Base-by-base conservation (phyloP, 2,797 vertebrate genomes). In the Tragelaphus oryx region DNA sequence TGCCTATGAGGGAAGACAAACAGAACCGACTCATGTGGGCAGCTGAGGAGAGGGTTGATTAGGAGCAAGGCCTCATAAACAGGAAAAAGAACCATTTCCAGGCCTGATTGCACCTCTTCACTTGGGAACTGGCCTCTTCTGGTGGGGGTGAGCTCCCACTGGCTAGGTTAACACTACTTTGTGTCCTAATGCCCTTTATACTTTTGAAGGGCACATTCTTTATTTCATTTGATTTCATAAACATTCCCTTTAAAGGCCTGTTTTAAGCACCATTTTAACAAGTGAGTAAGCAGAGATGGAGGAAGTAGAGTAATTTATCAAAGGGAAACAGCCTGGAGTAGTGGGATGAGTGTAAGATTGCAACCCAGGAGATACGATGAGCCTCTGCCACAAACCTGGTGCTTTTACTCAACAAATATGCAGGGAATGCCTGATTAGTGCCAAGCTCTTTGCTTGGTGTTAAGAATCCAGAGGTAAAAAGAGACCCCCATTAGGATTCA, bases 71-170 rank as follows among this genome's bases (percentile, higher is more conserved):
- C 18, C 87, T 68, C 17, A 84, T 94, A 92, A 96, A 98, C 97
- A 98, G 97, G 97, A 97, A 97, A 97, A 97, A 55, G 59, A 90
- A 75, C 54, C 54, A 17, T 65, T 96, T 91, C 97, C 95, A 91
- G 54, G 85, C 14, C 87, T 79, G 87, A 93, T 30, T 82, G 16
- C 4, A 65, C 59, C 68, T 83, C 59, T 83, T 71, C 54, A 8
- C 37, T 3, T 13, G 86, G 60, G 75, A 91, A 46, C 24, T 80
- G 75, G 87, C 93, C 88, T 88, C 46, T 48, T 33, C 33, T 57
- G 87, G 74, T 26, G 8, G 0, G 6, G 37, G 17, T 30, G 46
- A 57, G 44, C 71, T 28, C 74, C 48, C 18, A 20, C 37, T 6
- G 62, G 24, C 41, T 62, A 18, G 18, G 18, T 33, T 22, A 91